Percentiles rank a stretch among this genome's conserved stretches.
Evolutionary conservation across 2,888 invertebrate genomes (phyloP).

Genomic region (Busseola fusca): DNA sequence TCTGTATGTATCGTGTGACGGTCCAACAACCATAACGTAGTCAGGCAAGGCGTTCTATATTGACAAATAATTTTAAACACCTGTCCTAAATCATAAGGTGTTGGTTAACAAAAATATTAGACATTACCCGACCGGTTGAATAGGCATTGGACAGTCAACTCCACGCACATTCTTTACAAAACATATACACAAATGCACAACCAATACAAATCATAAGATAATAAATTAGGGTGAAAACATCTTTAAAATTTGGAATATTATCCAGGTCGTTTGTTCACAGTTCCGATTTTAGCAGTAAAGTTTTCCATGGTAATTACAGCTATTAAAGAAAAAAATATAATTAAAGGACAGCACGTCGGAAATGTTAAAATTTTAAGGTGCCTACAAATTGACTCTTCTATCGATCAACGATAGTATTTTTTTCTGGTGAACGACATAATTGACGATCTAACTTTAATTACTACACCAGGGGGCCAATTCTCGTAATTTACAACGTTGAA

Average conservation of each 20-base stretch:
- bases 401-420: background rate
- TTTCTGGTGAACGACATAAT: slow-evolving; percentile 7
- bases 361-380: slow-evolving; percentile 14
- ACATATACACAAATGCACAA: slow-evolving; percentile 50
- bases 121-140: background rate
- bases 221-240: slow-evolving; percentile 35
- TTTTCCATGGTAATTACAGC: slow-evolving; percentile 13
- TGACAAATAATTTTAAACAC: slow-evolving; percentile 17
- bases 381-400: slow-evolving; percentile 8
- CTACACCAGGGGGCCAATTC: no score
- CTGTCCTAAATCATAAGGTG: slow-evolving; percentile 12
- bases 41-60: background rate
- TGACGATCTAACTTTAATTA: slow-evolving; percentile 7
- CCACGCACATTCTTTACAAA: slow-evolving; percentile 22
- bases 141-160: slow-evolving; percentile 16
- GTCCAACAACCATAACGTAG: slow-evolving; percentile 20
- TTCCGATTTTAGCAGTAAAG: background rate
- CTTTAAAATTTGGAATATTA: slow-evolving; percentile 30
- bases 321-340: slow-evolving; percentile 10
- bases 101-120: slow-evolving; percentile 6
- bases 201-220: slow-evolving; percentile 38
- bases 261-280: slow-evolving; percentile 12
- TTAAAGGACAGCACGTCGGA: slow-evolving; percentile 28
- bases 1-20: slow-evolving; percentile 17
- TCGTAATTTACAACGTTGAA: no score